phyloP scores from a whole-genome alignment of 2,797 vertebrate genomes.

The Bradypodion pumilum region DNA sequence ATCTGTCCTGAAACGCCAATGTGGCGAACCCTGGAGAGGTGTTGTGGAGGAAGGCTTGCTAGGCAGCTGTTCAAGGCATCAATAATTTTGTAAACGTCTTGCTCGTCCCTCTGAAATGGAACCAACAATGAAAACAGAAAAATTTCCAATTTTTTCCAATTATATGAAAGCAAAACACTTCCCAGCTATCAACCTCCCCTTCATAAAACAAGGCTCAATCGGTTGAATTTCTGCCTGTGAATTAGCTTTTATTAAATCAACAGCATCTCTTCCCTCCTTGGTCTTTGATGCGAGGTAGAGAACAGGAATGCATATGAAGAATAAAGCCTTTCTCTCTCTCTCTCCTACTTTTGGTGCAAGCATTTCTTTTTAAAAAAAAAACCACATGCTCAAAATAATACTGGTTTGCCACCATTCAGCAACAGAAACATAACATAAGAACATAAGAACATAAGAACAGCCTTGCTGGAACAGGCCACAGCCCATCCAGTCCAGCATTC shows the following conservation, averaged over 20 bases:
- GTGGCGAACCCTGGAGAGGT: constrained; percentile 78
- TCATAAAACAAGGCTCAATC: too few species aligned
- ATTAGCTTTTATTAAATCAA: neutral
- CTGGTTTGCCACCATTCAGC: neutral
- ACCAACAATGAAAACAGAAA: constrained; percentile 20
- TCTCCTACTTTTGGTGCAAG: too few species aligned
- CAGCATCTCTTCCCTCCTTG: too few species aligned
- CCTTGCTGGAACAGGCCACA: too few species aligned
- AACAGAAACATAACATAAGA: neutral
- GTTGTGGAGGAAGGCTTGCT: constrained; percentile 78
- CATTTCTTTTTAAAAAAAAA: too few species aligned
- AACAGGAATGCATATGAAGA: too few species aligned
- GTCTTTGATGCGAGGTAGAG: too few species aligned
- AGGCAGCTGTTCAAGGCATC: constrained; percentile 84
- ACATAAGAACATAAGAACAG: too few species aligned
- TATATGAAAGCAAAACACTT: neutral
- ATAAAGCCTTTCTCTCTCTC: too few species aligned
- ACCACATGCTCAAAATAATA: too few species aligned
- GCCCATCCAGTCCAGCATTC: too few species aligned
- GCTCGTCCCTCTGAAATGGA: constrained; percentile 84
- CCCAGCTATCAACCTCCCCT: neutral
- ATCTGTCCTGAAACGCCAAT: constrained; percentile 93
- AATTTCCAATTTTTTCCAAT: neutral
- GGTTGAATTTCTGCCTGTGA: neutral
- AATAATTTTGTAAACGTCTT: constrained; percentile 83